A percentile compares a stretch with the other conserved stretches of the same genome.
Evolutionary conservation across 1,140 invertebrate species (phyloP).

Genomic region (Brachionus rubens): DNA sequence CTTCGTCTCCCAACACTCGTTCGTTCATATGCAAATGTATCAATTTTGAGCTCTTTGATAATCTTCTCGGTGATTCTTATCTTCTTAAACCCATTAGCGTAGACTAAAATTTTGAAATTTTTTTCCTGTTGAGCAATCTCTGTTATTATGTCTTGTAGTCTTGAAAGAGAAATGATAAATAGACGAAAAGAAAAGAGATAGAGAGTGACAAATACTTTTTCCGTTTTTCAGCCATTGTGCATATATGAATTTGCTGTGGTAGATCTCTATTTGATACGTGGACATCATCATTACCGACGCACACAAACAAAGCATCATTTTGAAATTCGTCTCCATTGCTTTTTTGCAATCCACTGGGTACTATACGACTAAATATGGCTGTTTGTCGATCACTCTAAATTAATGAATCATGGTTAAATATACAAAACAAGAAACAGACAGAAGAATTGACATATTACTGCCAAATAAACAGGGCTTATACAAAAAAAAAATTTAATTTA

Average conservation of each 20-base stretch:
- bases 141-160: constrained; percentile 32
- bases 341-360: constrained; percentile 45
- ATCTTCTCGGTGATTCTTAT: constrained; percentile 43
- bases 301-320: constrained; percentile 41
- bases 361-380: constrained; percentile 42
- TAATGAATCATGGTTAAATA: constrained; percentile 24
- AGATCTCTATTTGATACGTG: constrained; percentile 37
- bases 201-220: constrained; percentile 1
- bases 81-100: constrained; percentile 42
- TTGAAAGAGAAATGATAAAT: neutral
- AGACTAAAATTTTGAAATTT: constrained; percentile 43
- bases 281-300: constrained; percentile 40
- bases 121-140: constrained; percentile 30
- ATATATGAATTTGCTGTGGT: constrained; percentile 31
- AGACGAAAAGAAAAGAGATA: neutral
- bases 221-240: constrained; percentile 43
- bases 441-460: constrained; percentile 45
- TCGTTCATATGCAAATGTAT: constrained; percentile 43
- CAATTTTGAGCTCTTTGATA: constrained; percentile 44
- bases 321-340: constrained; percentile 45
- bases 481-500: neutral
- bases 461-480: constrained; percentile 27
- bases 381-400: constrained; percentile 45
- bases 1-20: constrained; percentile 25
- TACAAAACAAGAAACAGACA: neutral